Conservation (phyloP, 2,113 vertebrate species). For the Polypterus bichir region DNA sequence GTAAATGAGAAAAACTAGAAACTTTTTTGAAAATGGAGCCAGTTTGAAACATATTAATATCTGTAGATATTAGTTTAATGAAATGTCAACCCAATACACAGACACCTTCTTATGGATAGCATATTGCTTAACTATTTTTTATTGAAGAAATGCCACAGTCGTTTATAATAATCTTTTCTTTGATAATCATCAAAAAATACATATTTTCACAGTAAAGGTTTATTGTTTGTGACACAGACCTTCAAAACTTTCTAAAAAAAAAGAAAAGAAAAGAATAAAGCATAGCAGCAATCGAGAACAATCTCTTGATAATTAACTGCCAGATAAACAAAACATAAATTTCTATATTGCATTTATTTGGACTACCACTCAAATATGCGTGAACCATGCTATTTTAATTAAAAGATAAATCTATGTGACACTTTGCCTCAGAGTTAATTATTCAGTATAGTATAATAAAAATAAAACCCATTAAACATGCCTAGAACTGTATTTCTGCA, state of each 20-base stretch:
- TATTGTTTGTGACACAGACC: slow-evolving; percentile 80
- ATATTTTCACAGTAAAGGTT: slow-evolving; percentile 67
- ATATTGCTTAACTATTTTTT: too few relatives aligned
- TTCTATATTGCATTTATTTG: slow-evolving; percentile 99
- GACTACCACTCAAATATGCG: slow-evolving; percentile 99
- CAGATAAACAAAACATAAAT: slow-evolving; percentile 99
- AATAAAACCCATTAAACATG: slow-evolving; percentile 99
- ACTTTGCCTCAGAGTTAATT: slow-evolving; percentile 98
- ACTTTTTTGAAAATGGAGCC: too few relatives aligned
- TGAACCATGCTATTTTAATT: slow-evolving; percentile 99
- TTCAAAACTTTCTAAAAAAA: slow-evolving; percentile 81
- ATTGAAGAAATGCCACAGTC: too few relatives aligned
- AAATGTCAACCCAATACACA: too few relatives aligned
- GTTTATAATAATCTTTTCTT: too few relatives aligned
- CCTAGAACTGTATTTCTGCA: slow-evolving; percentile 98
- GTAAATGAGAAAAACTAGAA: too few relatives aligned
- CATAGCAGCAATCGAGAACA: slow-evolving; percentile 76
- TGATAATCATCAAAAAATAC: too few relatives aligned
- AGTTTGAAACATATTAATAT: too few relatives aligned
- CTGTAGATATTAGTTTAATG: too few relatives aligned
- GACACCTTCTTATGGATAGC: too few relatives aligned
- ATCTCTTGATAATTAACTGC: slow-evolving; percentile 99
- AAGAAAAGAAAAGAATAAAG: slow-evolving; percentile 38
- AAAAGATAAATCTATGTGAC: slow-evolving; percentile 99
- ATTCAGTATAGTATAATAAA: slow-evolving; percentile 99